These are phyloP conservation scores for Salvelinus fontinalis DNA, from an alignment of 2,113 vertebrate genomes.

Conservation along the genomic window DNA sequence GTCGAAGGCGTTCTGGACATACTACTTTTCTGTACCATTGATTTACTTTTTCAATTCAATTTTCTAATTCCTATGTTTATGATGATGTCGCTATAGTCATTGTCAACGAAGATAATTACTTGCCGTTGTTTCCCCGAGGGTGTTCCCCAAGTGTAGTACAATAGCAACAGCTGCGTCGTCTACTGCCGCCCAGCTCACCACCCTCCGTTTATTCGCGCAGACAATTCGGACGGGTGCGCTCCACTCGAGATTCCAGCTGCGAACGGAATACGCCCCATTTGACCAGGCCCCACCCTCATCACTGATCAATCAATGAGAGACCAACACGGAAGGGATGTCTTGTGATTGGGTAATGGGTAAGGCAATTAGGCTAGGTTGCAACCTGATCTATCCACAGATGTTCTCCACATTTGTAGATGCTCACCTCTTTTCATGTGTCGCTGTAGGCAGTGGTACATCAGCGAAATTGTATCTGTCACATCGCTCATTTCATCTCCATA, in stretches of 20 bases:
- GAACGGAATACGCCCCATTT: conserved; percentile 58
- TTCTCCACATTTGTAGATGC: too few relatives aligned
- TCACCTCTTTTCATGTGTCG: too few relatives aligned
- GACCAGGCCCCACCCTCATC: conserved; percentile 56
- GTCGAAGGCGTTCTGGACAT: conserved; percentile 96
- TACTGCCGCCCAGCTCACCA: conserved; percentile 36
- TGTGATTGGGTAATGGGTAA: conserved; percentile 17
- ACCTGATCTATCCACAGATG: too few relatives aligned
- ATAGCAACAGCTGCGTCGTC: conserved; percentile 63
- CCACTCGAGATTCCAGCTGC: conserved; percentile 66
- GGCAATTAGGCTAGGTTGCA: not conserved
- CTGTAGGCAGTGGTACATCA: too few relatives aligned
- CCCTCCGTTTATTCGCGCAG: conserved; percentile 23
- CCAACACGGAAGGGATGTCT: conserved; percentile 9
- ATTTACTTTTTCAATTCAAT: conserved; percentile 64
- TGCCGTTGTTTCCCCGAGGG: conserved; percentile 20
- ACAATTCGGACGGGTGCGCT: conserved; percentile 30
- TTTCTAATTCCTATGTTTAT: conserved; percentile 50
- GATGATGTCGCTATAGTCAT: conserved; percentile 54
- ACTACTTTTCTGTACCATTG: conserved; percentile 96
- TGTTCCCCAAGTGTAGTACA: conserved; percentile 36
- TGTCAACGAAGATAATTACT: conserved; percentile 23
- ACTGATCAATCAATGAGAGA: conserved; percentile 54
- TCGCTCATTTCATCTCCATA: not conserved
- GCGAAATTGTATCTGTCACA: too few relatives aligned